Evolutionary conservation across 2,113 vertebrate genomes (phyloP).

Genomic region (Cygnus atratus): DNA sequence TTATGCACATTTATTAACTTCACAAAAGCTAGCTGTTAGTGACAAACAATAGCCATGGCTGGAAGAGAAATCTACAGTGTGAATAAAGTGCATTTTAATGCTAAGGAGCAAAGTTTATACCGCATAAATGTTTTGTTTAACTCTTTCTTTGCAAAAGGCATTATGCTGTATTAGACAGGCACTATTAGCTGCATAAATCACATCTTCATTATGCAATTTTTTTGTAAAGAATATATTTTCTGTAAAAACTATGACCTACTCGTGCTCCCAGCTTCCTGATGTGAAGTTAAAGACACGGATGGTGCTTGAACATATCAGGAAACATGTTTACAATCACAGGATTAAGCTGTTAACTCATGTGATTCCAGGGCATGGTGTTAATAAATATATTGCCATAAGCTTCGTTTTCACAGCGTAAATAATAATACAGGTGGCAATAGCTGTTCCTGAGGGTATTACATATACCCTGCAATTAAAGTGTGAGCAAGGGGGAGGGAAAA

Average conservation of each 20-base stretch:
- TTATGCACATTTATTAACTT: conserved; percentile 90
- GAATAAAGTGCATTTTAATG: conserved; percentile 83
- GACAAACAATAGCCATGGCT: conserved; percentile 93
- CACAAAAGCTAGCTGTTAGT: conserved; percentile 86
- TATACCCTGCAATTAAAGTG: conserved; percentile 79
- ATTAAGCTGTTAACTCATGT: conserved; percentile 75
- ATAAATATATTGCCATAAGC: conserved; percentile 79
- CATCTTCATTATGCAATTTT: not conserved
- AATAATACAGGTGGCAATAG: conserved; percentile 80
- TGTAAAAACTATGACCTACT: conserved; percentile 32
- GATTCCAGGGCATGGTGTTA: conserved; percentile 72
- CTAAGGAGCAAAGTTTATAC: conserved; percentile 80
- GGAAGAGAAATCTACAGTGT: conserved; percentile 81
- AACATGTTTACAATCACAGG: conserved; percentile 70
- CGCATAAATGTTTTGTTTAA: conserved; percentile 78
- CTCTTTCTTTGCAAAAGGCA: conserved; percentile 71
- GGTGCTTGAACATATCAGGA: conserved; percentile 46
- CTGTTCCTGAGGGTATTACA: conserved; percentile 76
- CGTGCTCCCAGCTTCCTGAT: conserved; percentile 31
- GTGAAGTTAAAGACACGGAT: conserved; percentile 54
- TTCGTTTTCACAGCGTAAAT: conserved; percentile 77
- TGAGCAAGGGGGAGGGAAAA: conserved; percentile 37
- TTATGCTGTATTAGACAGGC: conserved; percentile 12
- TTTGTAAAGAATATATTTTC: not conserved
- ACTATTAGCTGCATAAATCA: conserved; percentile 27